phyloP scores from a whole-genome alignment of 1,140 invertebrate species.

The Calosoma granatense region DNA sequence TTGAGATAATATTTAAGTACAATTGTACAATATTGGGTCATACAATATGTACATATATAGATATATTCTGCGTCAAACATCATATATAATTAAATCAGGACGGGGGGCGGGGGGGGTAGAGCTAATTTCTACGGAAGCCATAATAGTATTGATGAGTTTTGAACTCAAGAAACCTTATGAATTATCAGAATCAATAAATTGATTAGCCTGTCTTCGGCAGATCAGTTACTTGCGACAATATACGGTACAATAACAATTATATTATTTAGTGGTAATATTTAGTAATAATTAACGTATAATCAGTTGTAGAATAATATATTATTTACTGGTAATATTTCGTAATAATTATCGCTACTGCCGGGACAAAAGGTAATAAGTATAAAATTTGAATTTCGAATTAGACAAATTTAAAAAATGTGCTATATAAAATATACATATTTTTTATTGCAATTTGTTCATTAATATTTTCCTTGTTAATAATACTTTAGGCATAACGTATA shows the following conservation, averaged over 20 bases:
- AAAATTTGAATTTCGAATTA: no score
- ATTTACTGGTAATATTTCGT: no score
- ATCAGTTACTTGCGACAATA: background rate
- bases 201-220: background rate
- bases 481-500: background rate
- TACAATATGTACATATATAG: no score
- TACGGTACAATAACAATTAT: background rate
- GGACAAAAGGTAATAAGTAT: no score
- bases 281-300: background rate
- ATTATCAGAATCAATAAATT: background rate
- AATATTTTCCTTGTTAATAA: no score
- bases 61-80: background rate
- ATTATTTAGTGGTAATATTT: background rate
- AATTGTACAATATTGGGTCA: no score
- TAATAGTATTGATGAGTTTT: constrained; percentile 3
- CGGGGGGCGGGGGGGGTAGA: no score
- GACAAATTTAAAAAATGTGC: no score
- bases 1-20: no score
- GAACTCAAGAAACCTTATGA: constrained; percentile 4
- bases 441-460: no score
- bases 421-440: no score
- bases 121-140: background rate
- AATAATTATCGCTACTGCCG: background rate
- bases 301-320: no score
- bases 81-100: constrained; percentile 6